Evolutionary conservation across 1,140 invertebrate species (phyloP).

Genomic region (Marisa cornuarietis): DNA sequence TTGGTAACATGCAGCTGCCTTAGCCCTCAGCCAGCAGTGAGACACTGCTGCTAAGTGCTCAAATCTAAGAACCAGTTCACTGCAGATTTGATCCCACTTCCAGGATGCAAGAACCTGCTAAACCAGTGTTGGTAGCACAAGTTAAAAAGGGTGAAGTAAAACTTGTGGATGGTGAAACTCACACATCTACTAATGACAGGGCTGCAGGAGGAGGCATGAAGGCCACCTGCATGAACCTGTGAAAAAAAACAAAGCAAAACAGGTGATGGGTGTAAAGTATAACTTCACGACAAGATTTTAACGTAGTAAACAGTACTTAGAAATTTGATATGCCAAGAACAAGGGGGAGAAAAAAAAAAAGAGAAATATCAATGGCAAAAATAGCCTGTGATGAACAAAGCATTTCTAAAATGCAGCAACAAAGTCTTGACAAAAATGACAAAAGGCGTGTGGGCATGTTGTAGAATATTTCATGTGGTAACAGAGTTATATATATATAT

Average conservation of each 20-base stretch:
- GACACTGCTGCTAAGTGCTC: background rate
- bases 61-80: background rate
- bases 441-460: background rate
- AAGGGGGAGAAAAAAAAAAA: no score
- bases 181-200: background rate
- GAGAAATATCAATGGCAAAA: no score
- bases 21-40: background rate
- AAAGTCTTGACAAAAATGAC: background rate
- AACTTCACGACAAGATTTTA: background rate
- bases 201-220: background rate
- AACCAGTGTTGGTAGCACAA: background rate
- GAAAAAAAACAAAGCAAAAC: background rate
- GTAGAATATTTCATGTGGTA: background rate
- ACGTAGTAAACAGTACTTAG: background rate
- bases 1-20: background rate
- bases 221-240: constrained; percentile 3
- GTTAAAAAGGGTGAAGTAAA: background rate
- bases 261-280: background rate
- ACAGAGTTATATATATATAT: no score
- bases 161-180: background rate
- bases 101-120: background rate
- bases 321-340: background rate
- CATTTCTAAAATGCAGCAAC: no score
- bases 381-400: no score
- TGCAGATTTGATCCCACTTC: background rate